phyloP scores from a whole-genome alignment of 2,888 invertebrate genomes.

The Syrista parreyssii region DNA sequence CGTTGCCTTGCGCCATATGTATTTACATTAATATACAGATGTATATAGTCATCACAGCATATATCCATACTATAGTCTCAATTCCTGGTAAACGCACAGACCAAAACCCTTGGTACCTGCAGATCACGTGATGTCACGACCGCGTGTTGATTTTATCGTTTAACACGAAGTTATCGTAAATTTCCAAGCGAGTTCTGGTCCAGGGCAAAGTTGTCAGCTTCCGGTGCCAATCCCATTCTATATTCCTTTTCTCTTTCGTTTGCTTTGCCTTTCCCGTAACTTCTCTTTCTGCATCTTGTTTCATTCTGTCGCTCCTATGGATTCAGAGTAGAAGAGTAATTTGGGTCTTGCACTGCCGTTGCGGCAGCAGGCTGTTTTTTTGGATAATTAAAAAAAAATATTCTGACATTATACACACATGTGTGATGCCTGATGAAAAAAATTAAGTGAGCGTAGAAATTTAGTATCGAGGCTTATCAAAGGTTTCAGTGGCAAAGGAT shows the following conservation, averaged over 20 bases:
- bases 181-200: constrained; percentile 41
- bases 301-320: background rate
- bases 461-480: background rate
- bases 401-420: too few species aligned
- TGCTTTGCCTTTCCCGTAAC: background rate
- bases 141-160: constrained; percentile 56
- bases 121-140: constrained; percentile 12
- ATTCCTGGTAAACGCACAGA: constrained; percentile 1
- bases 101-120: background rate
- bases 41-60: background rate
- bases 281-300: background rate
- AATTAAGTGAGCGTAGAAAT: background rate
- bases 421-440: too few species aligned
- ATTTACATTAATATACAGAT: background rate
- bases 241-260: background rate
- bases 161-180: constrained; percentile 54
- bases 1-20: constrained; percentile 33
- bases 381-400: background rate
- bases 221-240: background rate
- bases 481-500: constrained; percentile 27
- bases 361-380: background rate
- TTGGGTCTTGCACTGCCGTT: background rate
- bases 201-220: constrained; percentile 26
- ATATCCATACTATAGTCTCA: background rate
- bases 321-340: background rate